Evolutionary conservation across 2,113 vertebrate species (phyloP), one percentile per base, ranked within the genome.

Genomic region (Oenanthe melanoleuca): DNA sequence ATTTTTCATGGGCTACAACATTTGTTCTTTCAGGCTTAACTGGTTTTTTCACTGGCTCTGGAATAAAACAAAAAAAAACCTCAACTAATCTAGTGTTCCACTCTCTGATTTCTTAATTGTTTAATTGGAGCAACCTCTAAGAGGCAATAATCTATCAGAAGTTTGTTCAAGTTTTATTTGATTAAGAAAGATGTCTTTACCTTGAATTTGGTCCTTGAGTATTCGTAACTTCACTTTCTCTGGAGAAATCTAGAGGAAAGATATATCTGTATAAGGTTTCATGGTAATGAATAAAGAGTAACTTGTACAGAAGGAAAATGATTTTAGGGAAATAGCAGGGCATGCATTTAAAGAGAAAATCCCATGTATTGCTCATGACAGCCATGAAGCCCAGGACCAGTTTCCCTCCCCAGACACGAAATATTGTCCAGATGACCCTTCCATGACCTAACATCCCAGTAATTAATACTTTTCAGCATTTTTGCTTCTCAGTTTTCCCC

Each of bases 201-300:
- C 98, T 98, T 86, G 79, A 83, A 63, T n/a, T 52, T 98, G 95
- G 23, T 98, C 97, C 97, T 98, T 99, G 90, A 99, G 97, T 52
- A 98, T 80, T 92, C 98, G 98, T 82, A 99, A 91, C 97, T 98
- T 99, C 92, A 98, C 75, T 97, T 98, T 99, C 85, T 98, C 98
- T 60, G 97, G 94, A 95, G 98, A 97, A 96, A 98, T 55, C 99
- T 99, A 89, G 23, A 92, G 73, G 57, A 89, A 96, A 79, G 22
- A 85, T n/a, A 34, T 29, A 42, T 5, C 61, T 20, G 40, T 14
- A 9, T 7, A 13, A 59, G 7, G 16, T 28, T 49, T n/a, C 50
- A 63, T 28, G 18, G 17, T 85, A 65, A 29, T n/a, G 0, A 71
- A 60, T 5, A 7, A 52, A 61, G 13, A 13, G 2, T 50, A 72